Conservation (phyloP, 2,888 invertebrate species). For the Chironomus tentans region DNA sequence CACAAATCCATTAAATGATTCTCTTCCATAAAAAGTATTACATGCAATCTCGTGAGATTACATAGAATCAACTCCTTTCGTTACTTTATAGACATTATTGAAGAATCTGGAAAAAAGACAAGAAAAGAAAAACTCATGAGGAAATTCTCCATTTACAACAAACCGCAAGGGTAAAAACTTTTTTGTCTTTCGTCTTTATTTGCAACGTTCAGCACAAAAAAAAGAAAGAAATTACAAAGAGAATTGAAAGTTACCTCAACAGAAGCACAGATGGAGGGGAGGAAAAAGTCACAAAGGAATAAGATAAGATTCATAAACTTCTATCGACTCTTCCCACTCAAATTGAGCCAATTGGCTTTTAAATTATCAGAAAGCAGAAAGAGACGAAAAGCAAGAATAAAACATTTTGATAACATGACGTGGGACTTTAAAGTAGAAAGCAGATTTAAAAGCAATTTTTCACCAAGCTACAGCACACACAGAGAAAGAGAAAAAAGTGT, state of each 20-base stretch:
- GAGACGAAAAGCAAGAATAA: not conserved
- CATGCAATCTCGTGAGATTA: not conserved
- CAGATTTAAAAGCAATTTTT: slow-evolving; percentile 12
- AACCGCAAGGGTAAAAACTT: too few species aligned
- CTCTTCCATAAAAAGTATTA: not conserved
- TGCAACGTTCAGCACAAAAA: too few species aligned
- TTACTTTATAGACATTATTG: not conserved
- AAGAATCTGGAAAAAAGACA: not conserved
- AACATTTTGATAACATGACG: slow-evolving; percentile 1
- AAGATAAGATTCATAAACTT: not conserved
- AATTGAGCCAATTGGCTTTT: not conserved
- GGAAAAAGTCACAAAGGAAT: not conserved
- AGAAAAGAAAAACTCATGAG: not conserved
- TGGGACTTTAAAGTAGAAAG: not conserved
- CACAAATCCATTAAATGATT: not conserved
- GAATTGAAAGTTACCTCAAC: not conserved
- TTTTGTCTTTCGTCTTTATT: too few species aligned
- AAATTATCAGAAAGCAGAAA: not conserved
- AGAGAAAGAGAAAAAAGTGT: not conserved
- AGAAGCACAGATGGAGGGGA: not conserved
- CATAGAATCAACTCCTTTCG: not conserved
- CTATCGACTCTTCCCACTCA: not conserved
- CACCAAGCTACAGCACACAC: not conserved
- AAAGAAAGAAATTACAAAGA: too few species aligned
- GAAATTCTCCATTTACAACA: not conserved